Percentiles rank a stretch among this genome's conserved stretches.
Conservation (phyloP, 2,113 vertebrate species). For the Litocranius walleri region DNA sequence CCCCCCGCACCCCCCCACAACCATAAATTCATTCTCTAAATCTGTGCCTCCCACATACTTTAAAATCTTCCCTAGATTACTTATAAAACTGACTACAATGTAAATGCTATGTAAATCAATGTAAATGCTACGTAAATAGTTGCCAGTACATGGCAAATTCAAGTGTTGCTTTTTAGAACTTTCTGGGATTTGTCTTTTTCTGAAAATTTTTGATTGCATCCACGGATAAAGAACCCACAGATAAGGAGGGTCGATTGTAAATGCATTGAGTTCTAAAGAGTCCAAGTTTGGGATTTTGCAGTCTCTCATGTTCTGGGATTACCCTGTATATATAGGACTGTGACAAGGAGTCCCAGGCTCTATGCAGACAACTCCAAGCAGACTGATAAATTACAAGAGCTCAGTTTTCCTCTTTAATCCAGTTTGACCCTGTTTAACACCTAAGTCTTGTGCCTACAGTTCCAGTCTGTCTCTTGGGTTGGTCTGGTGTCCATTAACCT, state of each 20-base stretch:
- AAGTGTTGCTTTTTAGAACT: background rate
- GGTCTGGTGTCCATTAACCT: background rate
- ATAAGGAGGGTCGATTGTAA: background rate
- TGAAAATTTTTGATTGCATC: background rate
- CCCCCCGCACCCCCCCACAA: accelerated
- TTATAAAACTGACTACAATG: background rate
- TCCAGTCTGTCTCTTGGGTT: background rate
- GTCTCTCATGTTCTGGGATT: background rate
- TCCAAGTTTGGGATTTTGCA: background rate
- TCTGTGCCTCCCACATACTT: background rate
- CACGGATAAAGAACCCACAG: background rate
- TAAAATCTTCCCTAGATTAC: background rate
- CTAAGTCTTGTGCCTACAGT: background rate
- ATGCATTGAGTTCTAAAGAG: background rate
- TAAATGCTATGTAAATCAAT: background rate
- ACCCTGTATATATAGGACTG: background rate
- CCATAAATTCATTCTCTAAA: background rate
- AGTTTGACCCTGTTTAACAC: background rate
- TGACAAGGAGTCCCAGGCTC: background rate
- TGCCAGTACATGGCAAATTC: background rate
- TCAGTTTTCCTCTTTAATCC: background rate
- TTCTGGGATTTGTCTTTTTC: background rate
- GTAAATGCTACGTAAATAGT: background rate
- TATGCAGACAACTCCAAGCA: background rate
- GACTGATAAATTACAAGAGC: background rate